A percentile compares a stretch with the other conserved stretches of the same genome.
Evolutionary conservation across 1,140 invertebrate species (phyloP).

Genomic region (Drosophila fuyamai): DNA sequence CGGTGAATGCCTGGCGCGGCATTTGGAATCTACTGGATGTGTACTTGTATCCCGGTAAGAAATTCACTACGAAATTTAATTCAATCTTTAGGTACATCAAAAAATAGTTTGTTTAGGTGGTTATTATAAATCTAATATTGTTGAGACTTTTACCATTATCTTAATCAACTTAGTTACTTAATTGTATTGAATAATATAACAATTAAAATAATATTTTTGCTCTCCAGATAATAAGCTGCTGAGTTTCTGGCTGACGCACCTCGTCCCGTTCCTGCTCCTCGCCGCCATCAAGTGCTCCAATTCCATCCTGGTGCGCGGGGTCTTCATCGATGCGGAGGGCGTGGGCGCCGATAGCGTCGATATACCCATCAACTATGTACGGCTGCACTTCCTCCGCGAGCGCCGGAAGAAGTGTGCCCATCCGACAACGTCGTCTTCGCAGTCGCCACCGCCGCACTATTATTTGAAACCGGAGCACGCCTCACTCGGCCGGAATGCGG

Average conservation of each 20-base stretch:
- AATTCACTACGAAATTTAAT: no score
- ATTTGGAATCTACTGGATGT: constrained; percentile 92
- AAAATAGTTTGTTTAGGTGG: no score
- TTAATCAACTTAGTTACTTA: no score
- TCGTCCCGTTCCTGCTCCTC: constrained; percentile 89
- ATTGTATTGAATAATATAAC: no score
- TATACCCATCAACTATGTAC: constrained; percentile 92
- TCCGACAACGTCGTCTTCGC: not conserved
- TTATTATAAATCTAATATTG: no score
- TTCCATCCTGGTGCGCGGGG: constrained; percentile 92
- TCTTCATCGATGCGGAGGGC: constrained; percentile 93
- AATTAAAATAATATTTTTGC: not conserved
- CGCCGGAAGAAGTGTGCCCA: constrained; percentile 85
- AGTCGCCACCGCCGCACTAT: constrained; percentile 45
- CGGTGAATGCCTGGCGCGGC: constrained; percentile 94
- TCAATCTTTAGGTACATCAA: no score
- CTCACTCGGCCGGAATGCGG: constrained; percentile 36
- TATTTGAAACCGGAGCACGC: constrained; percentile 64
- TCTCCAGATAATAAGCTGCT: constrained; percentile 88
- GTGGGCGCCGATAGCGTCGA: constrained; percentile 91
- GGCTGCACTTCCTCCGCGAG: constrained; percentile 90
- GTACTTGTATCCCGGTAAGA: constrained; percentile 90
- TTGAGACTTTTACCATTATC: no score
- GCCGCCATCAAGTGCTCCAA: constrained; percentile 93
- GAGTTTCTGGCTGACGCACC: constrained; percentile 92